These are phyloP conservation scores for Drosophila repletoides DNA, from an alignment of 1,140 invertebrate species.

Conservation along the genomic window DNA sequence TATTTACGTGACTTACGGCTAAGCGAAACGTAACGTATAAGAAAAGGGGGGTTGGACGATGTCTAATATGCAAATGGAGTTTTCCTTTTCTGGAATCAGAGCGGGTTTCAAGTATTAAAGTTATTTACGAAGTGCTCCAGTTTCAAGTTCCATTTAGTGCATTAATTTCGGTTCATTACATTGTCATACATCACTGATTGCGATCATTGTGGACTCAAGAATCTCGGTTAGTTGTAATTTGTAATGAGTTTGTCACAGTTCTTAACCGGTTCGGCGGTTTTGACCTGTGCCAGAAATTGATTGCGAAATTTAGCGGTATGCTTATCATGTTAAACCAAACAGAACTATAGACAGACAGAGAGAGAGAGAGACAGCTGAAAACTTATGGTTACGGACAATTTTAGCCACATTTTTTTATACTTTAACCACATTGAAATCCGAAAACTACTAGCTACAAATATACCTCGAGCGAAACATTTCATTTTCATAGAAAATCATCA, in stretches of 20 bases:
- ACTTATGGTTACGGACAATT: constrained; percentile 28
- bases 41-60: constrained; percentile 4
- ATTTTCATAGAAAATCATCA: constrained; percentile 71
- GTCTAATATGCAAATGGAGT: constrained; percentile 28
- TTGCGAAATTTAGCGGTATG: constrained; percentile 63
- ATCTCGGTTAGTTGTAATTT: constrained; percentile 22
- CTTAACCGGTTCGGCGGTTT: constrained; percentile 32
- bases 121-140: constrained; percentile 59
- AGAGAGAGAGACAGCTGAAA: background rate
- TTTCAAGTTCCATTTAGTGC: constrained; percentile 65
- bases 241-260: constrained; percentile 68
- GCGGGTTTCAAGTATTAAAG: constrained; percentile 13
- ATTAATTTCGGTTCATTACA: constrained; percentile 76
- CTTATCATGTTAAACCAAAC: constrained; percentile 65
- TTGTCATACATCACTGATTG: constrained; percentile 67
- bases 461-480: constrained; percentile 65
- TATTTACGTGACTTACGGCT: constrained; percentile 68
- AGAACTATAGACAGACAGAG: constrained; percentile 38
- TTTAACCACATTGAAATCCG: constrained; percentile 26
- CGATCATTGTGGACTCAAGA: constrained; percentile 11
- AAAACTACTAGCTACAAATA: constrained; percentile 63
- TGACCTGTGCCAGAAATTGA: constrained; percentile 71
- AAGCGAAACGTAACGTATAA: constrained; percentile 18
- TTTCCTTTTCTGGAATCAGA: constrained; percentile 30
- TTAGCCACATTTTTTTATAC: constrained; percentile 26